Base-by-base conservation (phyloP, 2,888 invertebrate genomes). In the Malthinus flaveolus region DNA sequence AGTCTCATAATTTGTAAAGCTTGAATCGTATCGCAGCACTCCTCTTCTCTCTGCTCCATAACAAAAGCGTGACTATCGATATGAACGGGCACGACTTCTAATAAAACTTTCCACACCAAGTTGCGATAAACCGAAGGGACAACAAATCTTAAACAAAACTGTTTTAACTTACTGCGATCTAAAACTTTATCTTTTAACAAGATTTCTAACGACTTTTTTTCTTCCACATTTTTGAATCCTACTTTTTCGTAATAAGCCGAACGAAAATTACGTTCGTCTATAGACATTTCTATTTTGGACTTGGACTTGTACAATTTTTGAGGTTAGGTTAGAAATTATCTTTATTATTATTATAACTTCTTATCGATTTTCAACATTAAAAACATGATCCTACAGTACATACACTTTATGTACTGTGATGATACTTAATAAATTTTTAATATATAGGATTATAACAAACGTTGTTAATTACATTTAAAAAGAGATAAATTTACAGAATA, bases 181-280 rank as follows among this genome's bases (percentile, higher is more conserved):
- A 90, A 83, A 9, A 88, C 89, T 71, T 89, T 90, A 66, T 95
- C 95, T 72, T 93, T 93, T 69, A 95, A 80, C 8, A 95, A 79
- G 71, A 93, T 93, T 80, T 95, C 93, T 37, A 95, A 79, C 0
- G 93, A 93, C 79, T 92, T 93, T 76, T 93, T 94, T 73, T 93
- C 93, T 78, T 95, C 95, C 0, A 95, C 92, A 67, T 91, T 91
- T 64, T 91, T 86, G 78, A 93, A 94, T 34, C 95, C 95, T 8
- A 95, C 93, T 80, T 91, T 91, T 78, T 91, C 91, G 69, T 91
- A 91, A 72, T 91, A 91, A 1, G 89, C 87, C 0, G 90, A 91
- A 33, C 91, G 85, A 77, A 91, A 91, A 79, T 91, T 91, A 64
- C 91, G 81, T 74, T 90, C 89, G 72, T 91, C 91, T 9, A 85